These are phyloP conservation scores for Pocillopora meandrina DNA, from an alignment of 92 coral and sea anemone genomes.

Conservation along the genomic window DNA sequence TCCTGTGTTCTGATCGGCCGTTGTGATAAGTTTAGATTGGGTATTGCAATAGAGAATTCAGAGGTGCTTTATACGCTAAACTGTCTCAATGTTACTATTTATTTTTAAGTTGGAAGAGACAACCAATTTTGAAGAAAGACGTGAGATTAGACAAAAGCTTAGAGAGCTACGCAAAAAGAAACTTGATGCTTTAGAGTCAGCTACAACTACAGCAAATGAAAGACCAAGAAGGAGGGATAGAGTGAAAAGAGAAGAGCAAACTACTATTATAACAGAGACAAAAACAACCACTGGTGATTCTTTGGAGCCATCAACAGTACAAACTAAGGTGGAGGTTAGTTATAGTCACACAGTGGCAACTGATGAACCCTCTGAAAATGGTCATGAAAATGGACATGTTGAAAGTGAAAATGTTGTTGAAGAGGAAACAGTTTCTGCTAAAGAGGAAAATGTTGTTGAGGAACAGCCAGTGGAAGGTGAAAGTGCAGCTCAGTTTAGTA, in stretches of 20 bases:
- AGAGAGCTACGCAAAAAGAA: slow-evolving; percentile 85
- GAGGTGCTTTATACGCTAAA: background rate
- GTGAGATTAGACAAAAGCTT: slow-evolving; percentile 86
- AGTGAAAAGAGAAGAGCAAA: slow-evolving; percentile 35
- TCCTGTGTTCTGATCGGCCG: too few species aligned
- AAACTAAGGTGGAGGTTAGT: slow-evolving; percentile 25
- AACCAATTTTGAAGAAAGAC: slow-evolving; percentile 82
- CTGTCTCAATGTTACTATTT: background rate
- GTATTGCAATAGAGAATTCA: too few species aligned
- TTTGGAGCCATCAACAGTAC: slow-evolving; percentile 7
- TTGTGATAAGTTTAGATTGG: too few species aligned
- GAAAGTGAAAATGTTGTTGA: slow-evolving; percentile 40
- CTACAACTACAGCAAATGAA: slow-evolving; percentile 33
- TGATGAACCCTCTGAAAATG: slow-evolving; percentile 52
- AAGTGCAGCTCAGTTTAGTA: slow-evolving; percentile 13
- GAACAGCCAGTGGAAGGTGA: slow-evolving; percentile 24
- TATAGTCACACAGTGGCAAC: slow-evolving; percentile 15
- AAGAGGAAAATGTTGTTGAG: slow-evolving; percentile 31
- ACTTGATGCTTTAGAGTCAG: slow-evolving; percentile 73
- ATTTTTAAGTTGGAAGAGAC: slow-evolving; percentile 82
- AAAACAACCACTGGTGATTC: slow-evolving; percentile 24
- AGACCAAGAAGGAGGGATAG: slow-evolving; percentile 52
- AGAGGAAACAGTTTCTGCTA: slow-evolving; percentile 36
- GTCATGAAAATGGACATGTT: slow-evolving; percentile 54
- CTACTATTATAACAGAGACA: slow-evolving; percentile 40